Base-by-base conservation (phyloP, 2,888 invertebrate species). In the Caenorhabditis uteleia region DNA sequence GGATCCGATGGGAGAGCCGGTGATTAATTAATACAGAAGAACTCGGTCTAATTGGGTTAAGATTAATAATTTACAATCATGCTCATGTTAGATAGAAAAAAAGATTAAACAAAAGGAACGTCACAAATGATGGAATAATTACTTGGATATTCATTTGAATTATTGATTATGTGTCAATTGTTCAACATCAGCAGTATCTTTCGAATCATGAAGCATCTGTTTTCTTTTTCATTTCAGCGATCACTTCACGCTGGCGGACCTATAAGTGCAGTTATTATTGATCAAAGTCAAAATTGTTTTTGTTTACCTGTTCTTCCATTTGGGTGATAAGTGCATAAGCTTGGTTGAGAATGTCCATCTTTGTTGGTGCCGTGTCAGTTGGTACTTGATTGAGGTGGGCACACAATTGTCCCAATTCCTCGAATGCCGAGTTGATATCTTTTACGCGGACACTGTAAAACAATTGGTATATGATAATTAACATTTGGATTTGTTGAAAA, bases 241-340 rank as follows among this genome's bases (percentile, higher is more conserved):
- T 66, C 25, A 60, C 61, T 38, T 95, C 95, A 74, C 94, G 89
- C 85, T 94, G 86, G 74, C 94, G 89, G 85, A 95, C 86, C 86
- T 83, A 27, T 72, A 67, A 60, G 34, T 33, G n/a, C 4, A 1
- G n/a, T 10, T 10, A 27, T 44, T 49, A 14, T 21, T 6, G 27
- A 38, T 2, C 12, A 25, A 31, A 43, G 20, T 38, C 20, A 20
- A 16, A 16, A 34, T n/a, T 34, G 5, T 12, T 12, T n/a, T 34
- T 5, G 38, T 49, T 89, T 83, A 97, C 97, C 91, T 97, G 95
- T 85, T 93, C 92, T 85, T 97, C 97, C 73, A 97, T 87, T 45
- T 92, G 91, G 89, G 95, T 95, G 82, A 97, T 97, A 78, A 97
- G 94, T 87, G 94, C 93, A 29, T 98, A 97, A 54, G 97, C 97